Conservation (phyloP, 2,888 invertebrate genomes). For the Amblyjoppa fuscipennis region DNA sequence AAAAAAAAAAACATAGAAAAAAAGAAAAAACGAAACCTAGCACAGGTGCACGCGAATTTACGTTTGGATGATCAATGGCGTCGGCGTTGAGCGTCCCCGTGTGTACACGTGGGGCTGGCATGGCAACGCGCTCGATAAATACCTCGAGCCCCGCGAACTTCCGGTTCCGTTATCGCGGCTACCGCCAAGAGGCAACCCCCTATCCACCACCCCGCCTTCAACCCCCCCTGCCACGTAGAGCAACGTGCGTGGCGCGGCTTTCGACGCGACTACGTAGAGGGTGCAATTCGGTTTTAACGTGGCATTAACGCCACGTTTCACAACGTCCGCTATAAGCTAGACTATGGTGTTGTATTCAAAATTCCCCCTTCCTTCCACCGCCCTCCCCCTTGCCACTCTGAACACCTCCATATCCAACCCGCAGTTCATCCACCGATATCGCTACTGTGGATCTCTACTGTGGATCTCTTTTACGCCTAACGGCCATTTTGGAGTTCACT, state of each 20-base stretch:
- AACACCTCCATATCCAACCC: slow-evolving; percentile 23
- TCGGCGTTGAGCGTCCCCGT: slow-evolving; percentile 68
- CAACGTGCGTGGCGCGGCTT: slow-evolving; percentile 67
- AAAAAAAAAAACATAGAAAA: slow-evolving; percentile 20
- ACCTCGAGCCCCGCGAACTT: slow-evolving; percentile 75
- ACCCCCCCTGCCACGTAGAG: slow-evolving; percentile 8
- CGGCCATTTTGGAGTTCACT: slow-evolving; percentile 46
- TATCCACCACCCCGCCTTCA: not conserved
- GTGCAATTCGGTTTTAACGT: slow-evolving; percentile 76
- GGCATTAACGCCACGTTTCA: slow-evolving; percentile 75
- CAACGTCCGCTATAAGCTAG: slow-evolving; percentile 57
- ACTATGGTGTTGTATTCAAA: slow-evolving; percentile 11
- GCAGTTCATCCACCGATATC: slow-evolving; percentile 49
- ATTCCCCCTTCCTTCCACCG: not conserved
- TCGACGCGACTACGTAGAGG: slow-evolving; percentile 61
- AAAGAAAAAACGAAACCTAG: slow-evolving; percentile 50
- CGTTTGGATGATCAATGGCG: slow-evolving; percentile 73
- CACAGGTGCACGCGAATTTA: slow-evolving; percentile 73
- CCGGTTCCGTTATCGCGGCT: slow-evolving; percentile 75
- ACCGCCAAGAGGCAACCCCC: slow-evolving; percentile 11
- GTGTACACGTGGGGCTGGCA: slow-evolving; percentile 84
- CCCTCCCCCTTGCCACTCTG: slow-evolving; percentile 30
- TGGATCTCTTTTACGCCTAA: slow-evolving; percentile 30
- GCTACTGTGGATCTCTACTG: slow-evolving; percentile 36
- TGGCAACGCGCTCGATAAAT: slow-evolving; percentile 84